Base-by-base conservation (phyloP, 2,888 invertebrate genomes). In the Meganola albula region DNA sequence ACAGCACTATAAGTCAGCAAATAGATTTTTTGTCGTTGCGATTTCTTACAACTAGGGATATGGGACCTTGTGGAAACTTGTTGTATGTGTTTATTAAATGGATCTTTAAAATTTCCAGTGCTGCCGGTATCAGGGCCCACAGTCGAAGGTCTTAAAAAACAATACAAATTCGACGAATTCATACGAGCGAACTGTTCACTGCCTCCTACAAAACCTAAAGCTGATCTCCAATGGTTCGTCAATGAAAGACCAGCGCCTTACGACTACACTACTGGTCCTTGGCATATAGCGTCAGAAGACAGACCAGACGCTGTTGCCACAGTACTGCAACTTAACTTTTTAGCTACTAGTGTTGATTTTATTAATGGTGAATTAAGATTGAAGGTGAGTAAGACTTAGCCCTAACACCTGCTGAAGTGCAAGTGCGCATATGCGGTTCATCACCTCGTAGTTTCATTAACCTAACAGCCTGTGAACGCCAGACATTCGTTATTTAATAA, bases 161-260 rank as follows among this genome's bases (percentile, higher is more conserved):
- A 92, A 37, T 95, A 94, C 77, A 90, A 90, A 65, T 87, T 92
- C 30, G 92, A 92, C 10, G 94, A 95, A 59, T 79, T 87, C 27
- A 91, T 94, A 14, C 85, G 89, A 45, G 90, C 93, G 44, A 95
- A 94, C 79, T 95, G 95, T 77, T 92, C 93, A 4, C 92, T 94
- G 11, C 88, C 90, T 8, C 88, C 91, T 34, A 94, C 95, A 16
- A 90, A 92, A 48, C 95, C 95, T 2, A 91, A 91, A 10, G 92
- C 93, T 29, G 89, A 91, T 59, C 88, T 95, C 39, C 90, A 90
- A 58, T 95, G 95, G 95, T 90, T 92, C 76, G 90, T 95, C 68
- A 95, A 95, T 72, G 92, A 91, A 24, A 88, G 90, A 57, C 90
- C 90, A 49, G 90, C 88, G 3, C 83, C 88, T 21, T 67, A 72